Evolutionary conservation across 2,797 vertebrate species (phyloP).

Genomic region (Sylvilagus floridanus): DNA sequence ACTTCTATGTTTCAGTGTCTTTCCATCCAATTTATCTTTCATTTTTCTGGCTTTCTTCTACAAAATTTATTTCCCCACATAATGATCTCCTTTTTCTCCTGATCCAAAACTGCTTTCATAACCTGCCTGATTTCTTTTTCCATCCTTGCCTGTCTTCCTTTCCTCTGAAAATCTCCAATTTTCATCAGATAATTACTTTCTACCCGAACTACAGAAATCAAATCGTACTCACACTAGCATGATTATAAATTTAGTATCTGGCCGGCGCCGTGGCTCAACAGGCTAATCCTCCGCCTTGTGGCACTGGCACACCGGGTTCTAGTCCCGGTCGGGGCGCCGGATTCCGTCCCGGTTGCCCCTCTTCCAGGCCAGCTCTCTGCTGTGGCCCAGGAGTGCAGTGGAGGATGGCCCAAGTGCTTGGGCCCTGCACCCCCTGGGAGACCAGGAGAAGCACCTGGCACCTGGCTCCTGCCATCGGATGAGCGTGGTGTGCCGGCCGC

Average conservation of each 20-base stretch:
- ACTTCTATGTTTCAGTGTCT: neutral
- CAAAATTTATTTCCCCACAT: neutral
- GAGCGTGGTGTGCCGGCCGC: too few species aligned
- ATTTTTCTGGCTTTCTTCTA: neutral
- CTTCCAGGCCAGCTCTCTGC: too few species aligned
- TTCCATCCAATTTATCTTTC: neutral
- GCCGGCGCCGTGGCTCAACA: too few species aligned
- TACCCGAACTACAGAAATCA: conserved; percentile 37
- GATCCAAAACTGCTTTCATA: neutral
- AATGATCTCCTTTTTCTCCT: conserved; percentile 29
- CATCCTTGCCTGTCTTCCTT: neutral
- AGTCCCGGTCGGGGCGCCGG: too few species aligned
- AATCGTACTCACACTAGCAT: neutral
- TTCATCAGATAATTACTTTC: conserved; percentile 20
- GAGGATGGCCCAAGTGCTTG: too few species aligned
- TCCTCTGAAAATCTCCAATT: conserved; percentile 3
- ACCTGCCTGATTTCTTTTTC: conserved; percentile 14
- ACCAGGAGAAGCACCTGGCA: too few species aligned
- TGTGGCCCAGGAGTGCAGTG: too few species aligned
- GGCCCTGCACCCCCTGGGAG: too few species aligned
- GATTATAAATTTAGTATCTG: conserved; percentile 34
- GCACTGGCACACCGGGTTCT: too few species aligned
- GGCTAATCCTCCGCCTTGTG: too few species aligned
- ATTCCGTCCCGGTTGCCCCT: too few species aligned
- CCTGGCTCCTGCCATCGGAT: too few species aligned